Conservation (phyloP, 2,113 vertebrate species). For the Pseudois nayaur region DNA sequence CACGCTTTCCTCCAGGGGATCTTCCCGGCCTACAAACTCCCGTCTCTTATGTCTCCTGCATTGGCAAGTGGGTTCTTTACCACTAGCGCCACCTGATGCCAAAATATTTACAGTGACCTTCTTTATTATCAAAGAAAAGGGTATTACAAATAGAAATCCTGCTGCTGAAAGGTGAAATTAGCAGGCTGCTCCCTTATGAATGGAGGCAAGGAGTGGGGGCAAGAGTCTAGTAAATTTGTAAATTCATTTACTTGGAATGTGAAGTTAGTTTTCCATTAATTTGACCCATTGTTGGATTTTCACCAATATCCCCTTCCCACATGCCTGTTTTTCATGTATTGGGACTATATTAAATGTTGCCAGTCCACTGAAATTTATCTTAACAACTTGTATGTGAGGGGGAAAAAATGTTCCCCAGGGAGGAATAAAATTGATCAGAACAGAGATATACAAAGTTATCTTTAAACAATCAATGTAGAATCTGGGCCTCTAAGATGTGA, state of each 20-base stretch:
- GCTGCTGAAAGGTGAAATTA: background rate
- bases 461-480: background rate
- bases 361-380: background rate
- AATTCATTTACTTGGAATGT: conserved; percentile 23
- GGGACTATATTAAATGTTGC: background rate
- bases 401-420: background rate
- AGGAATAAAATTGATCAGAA: background rate
- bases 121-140: background rate
- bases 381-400: background rate
- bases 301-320: background rate
- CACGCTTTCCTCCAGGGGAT: background rate
- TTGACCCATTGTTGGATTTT: background rate
- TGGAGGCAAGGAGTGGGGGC: background rate
- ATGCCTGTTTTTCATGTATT: background rate
- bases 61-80: background rate
- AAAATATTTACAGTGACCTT: background rate
- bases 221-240: background rate
- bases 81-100: background rate
- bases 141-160: background rate
- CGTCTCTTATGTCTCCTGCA: background rate
- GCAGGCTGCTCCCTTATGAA: background rate
- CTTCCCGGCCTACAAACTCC: background rate
- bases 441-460: background rate
- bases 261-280: background rate
- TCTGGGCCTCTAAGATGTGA: background rate